Evolutionary conservation across 2,113 vertebrate genomes (phyloP).

Genomic region (Calyptommatus sinebrachiatus): DNA sequence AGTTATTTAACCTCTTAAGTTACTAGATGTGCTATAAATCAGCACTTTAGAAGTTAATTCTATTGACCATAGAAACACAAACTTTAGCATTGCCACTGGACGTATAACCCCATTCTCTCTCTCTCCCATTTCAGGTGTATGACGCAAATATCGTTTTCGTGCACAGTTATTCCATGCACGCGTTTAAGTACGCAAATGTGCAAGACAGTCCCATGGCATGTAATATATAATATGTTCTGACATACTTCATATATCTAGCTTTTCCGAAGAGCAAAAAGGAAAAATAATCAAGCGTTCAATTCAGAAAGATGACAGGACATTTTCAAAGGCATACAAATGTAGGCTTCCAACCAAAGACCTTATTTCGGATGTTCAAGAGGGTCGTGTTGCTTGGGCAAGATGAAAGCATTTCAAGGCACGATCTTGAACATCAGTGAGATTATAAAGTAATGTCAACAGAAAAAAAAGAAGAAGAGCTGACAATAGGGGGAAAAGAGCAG

Average conservation of each 20-base stretch:
- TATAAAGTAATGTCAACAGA: slow-evolving; percentile 32
- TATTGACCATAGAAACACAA: not conserved
- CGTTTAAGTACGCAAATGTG: not conserved
- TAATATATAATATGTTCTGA: not conserved
- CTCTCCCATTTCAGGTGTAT: not conserved
- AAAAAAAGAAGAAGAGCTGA: not conserved
- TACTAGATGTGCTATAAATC: too few relatives aligned
- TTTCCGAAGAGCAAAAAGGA: not conserved
- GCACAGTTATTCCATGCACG: not conserved
- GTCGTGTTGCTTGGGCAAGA: slow-evolving; percentile 26
- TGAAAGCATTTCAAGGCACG: slow-evolving; percentile 30
- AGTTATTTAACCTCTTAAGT: too few relatives aligned
- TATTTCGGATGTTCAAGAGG: slow-evolving; percentile 2
- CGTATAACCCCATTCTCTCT: not conserved
- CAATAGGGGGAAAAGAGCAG: slow-evolving; percentile 28
- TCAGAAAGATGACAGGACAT: slow-evolving; percentile 18
- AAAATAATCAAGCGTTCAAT: slow-evolving; percentile 3
- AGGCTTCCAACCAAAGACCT: not conserved
- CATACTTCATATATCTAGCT: not conserved
- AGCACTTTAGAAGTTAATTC: not conserved
- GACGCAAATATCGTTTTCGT: not conserved
- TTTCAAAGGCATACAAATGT: not conserved
- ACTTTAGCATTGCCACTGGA: not conserved
- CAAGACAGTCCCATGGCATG: not conserved
- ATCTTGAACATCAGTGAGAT: slow-evolving; percentile 43